Base-by-base conservation (phyloP, 2,888 invertebrate species). In the Acleris emargana region DNA sequence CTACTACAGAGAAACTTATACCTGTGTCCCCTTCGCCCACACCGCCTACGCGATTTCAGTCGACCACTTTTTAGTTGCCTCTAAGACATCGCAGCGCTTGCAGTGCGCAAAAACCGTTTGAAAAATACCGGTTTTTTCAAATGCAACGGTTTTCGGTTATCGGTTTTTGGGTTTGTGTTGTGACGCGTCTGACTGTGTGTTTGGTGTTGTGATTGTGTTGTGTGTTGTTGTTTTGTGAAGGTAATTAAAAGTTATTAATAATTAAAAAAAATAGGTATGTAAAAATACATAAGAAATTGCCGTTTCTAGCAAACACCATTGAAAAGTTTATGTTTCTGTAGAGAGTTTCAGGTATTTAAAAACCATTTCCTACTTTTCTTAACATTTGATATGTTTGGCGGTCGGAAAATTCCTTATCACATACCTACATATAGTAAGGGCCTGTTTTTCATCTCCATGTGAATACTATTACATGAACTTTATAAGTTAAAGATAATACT, bases 21-120 rank as follows among this genome's bases (percentile, higher is more conserved):
- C 74, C 38, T 71, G 74, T 70, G 20, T 91, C 89, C 75, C 83
- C 51, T 72, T 81, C 81, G 72, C 80, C 78, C 83, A 86, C 71
- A 77, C 81, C 91, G 91, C 91, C 91, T 88, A 84, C 91, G 81
- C 82, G 76, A 82, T 84, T 84, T 84, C 86, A 85, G 85, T 74
- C 71, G 68, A 57, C 78, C 73, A 84, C 86, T 92, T 92, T 92
- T 92, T 92, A 92, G 91, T 92, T 81, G 84, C 76, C 79, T 79
- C 75, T 82, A 88, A 87, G 90, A 83, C 89, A 76, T 77, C 85
- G 88, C 72, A 77, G 70, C 72, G 76, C 75, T 70, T 70, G 71
- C 58, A 62, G 54, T 45, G 69, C 67, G 59, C 57, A 68, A 70
- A 78, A 83, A 83, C 80, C 78, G 75, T 72, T 67, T 67, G 71